phyloP scores from a whole-genome alignment of 2,113 vertebrate species.

The Tyrannus savana region DNA sequence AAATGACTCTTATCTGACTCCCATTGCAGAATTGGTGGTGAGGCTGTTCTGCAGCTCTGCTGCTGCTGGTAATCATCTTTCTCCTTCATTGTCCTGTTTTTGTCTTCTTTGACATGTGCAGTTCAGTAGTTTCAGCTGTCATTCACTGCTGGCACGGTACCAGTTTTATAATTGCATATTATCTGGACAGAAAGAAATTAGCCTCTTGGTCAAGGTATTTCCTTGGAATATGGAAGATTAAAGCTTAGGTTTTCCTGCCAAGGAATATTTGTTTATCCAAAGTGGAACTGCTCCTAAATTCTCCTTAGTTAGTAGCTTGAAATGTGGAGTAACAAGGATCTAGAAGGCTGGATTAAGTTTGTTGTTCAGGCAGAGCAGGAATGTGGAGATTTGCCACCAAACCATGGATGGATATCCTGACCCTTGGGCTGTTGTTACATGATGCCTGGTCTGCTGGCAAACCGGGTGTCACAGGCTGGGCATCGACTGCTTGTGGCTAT shows the following conservation, averaged over 20 bases:
- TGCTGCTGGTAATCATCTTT: not conserved
- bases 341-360: not conserved
- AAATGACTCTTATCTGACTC: not conserved
- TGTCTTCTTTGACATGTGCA: not conserved
- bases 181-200: not conserved
- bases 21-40: not conserved
- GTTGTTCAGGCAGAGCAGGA: not conserved
- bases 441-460: not conserved
- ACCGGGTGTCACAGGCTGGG: not conserved
- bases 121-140: not conserved
- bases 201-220: not conserved
- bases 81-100: not conserved
- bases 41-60: not conserved
- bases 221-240: not conserved
- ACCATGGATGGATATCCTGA: not conserved
- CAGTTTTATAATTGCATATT: not conserved
- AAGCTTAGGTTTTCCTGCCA: not conserved
- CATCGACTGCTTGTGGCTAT: rapidly evolving
- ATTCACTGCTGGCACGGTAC: not conserved
- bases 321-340: not conserved
- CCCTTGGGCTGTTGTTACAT: not conserved
- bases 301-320: not conserved
- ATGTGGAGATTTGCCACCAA: not conserved
- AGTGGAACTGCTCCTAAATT: not conserved
- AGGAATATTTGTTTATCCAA: not conserved